Percentiles rank a stretch among this genome's conserved stretches.
Conservation (phyloP, 2,113 vertebrate species). For the Heterotis niloticus region DNA sequence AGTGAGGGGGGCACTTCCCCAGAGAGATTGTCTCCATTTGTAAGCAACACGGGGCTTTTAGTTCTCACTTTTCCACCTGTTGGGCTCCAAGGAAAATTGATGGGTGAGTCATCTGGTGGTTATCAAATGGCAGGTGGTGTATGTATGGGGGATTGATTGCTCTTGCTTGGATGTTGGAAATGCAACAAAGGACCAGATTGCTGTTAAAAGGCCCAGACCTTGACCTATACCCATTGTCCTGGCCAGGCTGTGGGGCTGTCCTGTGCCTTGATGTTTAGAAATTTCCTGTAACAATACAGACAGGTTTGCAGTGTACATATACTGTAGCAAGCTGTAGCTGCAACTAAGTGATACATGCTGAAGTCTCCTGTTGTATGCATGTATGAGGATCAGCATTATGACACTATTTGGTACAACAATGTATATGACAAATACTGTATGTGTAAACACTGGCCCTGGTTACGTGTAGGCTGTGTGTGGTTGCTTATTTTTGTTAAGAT, state of each 20-base stretch:
- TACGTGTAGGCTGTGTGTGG: neutral
- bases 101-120: neutral
- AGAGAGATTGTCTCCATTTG: neutral
- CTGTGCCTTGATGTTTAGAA: neutral
- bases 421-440: no score
- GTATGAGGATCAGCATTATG: no score
- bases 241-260: neutral
- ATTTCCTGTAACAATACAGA: neutral
- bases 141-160: slow-evolving; percentile 12
- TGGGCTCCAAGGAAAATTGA: neutral
- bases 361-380: no score
- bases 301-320: neutral
- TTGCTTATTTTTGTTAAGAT: neutral
- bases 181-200: neutral
- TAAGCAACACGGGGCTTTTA: neutral
- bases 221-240: neutral
- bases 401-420: no score
- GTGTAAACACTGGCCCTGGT: neutral
- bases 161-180: neutral
- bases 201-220: slow-evolving; percentile 8
- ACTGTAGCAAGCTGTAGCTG: no score
- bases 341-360: no score
- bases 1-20: neutral
- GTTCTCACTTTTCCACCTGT: neutral
- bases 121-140: slow-evolving; percentile 14